Percentiles rank a stretch among this genome's conserved stretches.
Evolutionary conservation across 92 coral and sea anemone genomes (phyloP).

Genomic region (Umimayanthus kanabou): DNA sequence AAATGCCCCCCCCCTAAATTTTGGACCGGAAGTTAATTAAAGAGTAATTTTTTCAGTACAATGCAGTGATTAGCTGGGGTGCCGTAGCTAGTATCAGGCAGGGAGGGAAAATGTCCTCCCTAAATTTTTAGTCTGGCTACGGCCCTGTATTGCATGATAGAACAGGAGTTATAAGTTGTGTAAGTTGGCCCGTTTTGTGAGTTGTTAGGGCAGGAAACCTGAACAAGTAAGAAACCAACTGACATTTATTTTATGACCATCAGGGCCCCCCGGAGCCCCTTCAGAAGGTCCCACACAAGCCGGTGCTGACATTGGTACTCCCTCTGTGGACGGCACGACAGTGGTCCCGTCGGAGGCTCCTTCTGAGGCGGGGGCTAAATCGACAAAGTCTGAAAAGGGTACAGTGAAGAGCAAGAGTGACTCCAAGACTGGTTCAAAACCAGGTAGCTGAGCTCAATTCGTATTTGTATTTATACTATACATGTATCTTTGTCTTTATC

Average conservation of each 20-base stretch:
- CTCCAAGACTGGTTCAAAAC: slow-evolving; percentile 40
- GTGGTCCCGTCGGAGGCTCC: slow-evolving; percentile 66
- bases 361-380: slow-evolving; percentile 73
- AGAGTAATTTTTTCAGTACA: too few relatives aligned
- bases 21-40: too few relatives aligned
- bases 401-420: slow-evolving; percentile 59
- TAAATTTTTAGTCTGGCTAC: too few relatives aligned
- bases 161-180: too few relatives aligned
- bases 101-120: too few relatives aligned
- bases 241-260: neutral
- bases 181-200: too few relatives aligned
- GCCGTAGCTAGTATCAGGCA: too few relatives aligned
- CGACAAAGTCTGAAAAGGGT: slow-evolving; percentile 78
- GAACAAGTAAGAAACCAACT: neutral
- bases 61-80: too few relatives aligned
- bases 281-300: slow-evolving; percentile 50
- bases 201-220: too few relatives aligned
- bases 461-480: neutral
- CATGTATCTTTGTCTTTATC: too few relatives aligned
- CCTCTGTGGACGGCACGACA: slow-evolving; percentile 37
- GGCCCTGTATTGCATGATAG: too few relatives aligned
- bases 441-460: slow-evolving; percentile 11
- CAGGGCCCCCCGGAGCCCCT: slow-evolving; percentile 46
- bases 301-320: slow-evolving; percentile 35
- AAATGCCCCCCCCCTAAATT: too few relatives aligned